Evolutionary conservation across 1,140 invertebrate species (phyloP).

Genomic region (Bombus cullumanus): DNA sequence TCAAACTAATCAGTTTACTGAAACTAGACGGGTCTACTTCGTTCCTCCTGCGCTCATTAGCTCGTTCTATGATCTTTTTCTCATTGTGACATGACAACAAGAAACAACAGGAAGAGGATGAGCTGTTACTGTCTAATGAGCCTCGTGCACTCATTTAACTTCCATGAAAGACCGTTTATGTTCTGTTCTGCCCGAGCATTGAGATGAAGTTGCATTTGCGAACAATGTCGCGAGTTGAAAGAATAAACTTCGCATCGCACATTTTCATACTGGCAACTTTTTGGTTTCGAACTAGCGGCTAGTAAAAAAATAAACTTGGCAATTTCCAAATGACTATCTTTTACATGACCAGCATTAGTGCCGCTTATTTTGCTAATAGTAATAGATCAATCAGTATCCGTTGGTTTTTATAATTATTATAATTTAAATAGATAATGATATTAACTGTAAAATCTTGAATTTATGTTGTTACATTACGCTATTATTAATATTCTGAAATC

Average conservation of each 20-base stretch:
- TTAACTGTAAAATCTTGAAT: no score
- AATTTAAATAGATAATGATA: no score
- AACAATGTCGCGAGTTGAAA: conserved; percentile 13
- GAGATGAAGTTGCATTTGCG: conserved; percentile 8
- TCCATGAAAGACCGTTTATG: conserved; percentile 65
- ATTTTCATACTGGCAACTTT: background rate
- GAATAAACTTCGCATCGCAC: background rate
- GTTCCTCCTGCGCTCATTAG: conserved; percentile 51
- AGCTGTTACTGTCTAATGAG: conserved; percentile 68
- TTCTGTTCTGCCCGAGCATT: conserved; percentile 59
- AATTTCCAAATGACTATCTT: background rate
- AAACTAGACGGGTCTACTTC: conserved; percentile 5
- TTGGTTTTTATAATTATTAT: no score
- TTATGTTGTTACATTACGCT: no score
- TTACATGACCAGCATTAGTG: background rate
- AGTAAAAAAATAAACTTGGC: background rate
- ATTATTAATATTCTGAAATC: no score
- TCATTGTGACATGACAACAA: conserved; percentile 32
- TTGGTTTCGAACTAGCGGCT: background rate
- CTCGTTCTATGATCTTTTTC: conserved; percentile 13
- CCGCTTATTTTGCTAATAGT: no score
- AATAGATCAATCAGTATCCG: no score
- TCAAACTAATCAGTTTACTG: conserved; percentile 6
- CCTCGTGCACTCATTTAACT: conserved; percentile 64
- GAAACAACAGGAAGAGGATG: conserved; percentile 42